phyloP scores from a whole-genome alignment of 2,113 vertebrate species.

The Urocitellus parryii region DNA sequence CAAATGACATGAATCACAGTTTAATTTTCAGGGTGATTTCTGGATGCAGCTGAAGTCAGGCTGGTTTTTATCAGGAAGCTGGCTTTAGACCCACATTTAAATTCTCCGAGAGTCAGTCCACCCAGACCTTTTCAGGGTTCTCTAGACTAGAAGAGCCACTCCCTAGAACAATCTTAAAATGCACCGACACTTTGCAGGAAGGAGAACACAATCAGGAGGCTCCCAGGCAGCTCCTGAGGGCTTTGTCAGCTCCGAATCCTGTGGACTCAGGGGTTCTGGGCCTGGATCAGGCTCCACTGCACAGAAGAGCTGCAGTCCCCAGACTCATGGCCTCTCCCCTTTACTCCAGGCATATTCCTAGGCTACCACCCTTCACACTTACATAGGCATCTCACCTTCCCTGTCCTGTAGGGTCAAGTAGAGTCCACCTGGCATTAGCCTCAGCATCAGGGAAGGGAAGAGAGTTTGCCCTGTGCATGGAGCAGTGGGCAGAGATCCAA shows the following conservation, averaged over 20 bases:
- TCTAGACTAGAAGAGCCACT: neutral
- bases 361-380: neutral
- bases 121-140: neutral
- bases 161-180: neutral
- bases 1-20: neutral
- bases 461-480: neutral
- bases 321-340: rapidly evolving
- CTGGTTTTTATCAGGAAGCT: neutral
- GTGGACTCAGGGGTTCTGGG: neutral
- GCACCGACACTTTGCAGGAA: neutral
- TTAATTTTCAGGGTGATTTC: constrained; percentile 1
- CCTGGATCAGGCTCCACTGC: neutral
- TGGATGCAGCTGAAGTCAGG: neutral
- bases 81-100: neutral
- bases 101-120: neutral
- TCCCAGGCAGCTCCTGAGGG: neutral
- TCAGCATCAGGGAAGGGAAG: neutral
- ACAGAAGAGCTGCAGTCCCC: neutral
- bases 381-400: rapidly evolving
- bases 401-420: neutral
- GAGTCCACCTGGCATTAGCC: constrained; percentile 49
- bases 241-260: neutral
- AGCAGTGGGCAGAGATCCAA: too few relatives aligned
- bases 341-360: neutral
- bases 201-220: neutral